A percentile compares a stretch with the other conserved stretches of the same genome.
phyloP scores from a whole-genome alignment of 2,113 vertebrate genomes.

The Calidris pygmaea region DNA sequence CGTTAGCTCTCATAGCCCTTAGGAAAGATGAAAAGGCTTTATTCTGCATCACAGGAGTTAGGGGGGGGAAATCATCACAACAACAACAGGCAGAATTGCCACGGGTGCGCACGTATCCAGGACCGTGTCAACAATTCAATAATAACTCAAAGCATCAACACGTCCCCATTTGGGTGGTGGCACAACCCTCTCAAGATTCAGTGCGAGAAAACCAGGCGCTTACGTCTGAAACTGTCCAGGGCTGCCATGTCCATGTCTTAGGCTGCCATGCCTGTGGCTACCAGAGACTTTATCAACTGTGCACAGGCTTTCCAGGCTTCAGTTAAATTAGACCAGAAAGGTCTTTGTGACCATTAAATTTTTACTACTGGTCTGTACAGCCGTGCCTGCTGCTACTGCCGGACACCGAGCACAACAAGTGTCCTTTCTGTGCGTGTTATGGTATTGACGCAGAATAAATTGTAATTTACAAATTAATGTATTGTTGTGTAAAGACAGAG shows the following conservation, averaged over 20 bases:
- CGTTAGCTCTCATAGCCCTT: fast-evolving
- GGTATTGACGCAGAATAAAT: background rate
- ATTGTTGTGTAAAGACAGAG: background rate
- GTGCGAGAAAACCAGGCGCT: background rate
- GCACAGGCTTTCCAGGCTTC: background rate
- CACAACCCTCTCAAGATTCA: background rate
- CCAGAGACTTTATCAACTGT: background rate
- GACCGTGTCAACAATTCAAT: background rate
- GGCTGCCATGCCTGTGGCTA: background rate
- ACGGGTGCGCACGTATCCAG: fast-evolving
- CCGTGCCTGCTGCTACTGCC: background rate
- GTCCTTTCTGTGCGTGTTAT: background rate
- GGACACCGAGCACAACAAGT: background rate
- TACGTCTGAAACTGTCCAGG: background rate
- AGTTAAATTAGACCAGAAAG: background rate
- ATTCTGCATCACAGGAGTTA: background rate
- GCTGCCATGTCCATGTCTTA: background rate
- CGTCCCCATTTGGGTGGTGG: background rate
- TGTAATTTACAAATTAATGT: background rate
- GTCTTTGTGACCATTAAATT: background rate
- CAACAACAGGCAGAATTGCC: background rate
- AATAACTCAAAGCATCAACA: background rate
- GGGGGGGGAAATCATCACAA: background rate
- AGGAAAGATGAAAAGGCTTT: background rate
- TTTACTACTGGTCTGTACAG: background rate